phyloP scores from a whole-genome alignment of 2,113 vertebrate genomes.

The Coptodon rendalli region DNA sequence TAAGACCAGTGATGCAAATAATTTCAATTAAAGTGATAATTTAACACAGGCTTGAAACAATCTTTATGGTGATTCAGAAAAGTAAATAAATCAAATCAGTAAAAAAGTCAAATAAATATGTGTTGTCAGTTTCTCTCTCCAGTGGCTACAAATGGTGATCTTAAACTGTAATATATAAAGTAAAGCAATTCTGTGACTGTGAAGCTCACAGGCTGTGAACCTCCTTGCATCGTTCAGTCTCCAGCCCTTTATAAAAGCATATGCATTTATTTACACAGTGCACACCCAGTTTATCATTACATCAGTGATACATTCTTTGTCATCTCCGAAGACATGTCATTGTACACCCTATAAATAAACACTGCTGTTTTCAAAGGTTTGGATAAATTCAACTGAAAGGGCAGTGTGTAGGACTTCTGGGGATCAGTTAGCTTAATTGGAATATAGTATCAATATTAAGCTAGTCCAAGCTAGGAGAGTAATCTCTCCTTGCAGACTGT shows the following conservation, averaged over 20 bases:
- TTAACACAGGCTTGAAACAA: not conserved
- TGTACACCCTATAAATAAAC: not conserved
- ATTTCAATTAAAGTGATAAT: not conserved
- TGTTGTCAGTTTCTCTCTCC: not conserved
- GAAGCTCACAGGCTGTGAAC: not conserved
- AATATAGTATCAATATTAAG: not conserved
- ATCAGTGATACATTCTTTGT: not conserved
- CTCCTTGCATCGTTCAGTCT: not conserved
- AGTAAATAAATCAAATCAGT: not conserved
- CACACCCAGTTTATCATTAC: not conserved
- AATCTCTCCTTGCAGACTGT: not conserved
- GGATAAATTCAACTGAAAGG: not conserved
- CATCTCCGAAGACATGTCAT: not conserved
- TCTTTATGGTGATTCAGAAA: not conserved
- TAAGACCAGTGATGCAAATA: not conserved
- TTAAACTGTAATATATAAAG: not conserved
- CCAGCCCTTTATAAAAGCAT: not conserved
- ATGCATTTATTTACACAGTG: not conserved
- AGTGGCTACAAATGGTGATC: not conserved
- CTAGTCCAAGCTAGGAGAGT: not conserved
- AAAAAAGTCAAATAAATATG: not conserved
- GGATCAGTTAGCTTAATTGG: too few relatives aligned
- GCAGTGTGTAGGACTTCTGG: rapidly evolving
- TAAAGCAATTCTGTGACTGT: not conserved
- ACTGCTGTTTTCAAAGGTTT: not conserved